A percentile compares a stretch with the other conserved stretches of the same genome.
Conservation (phyloP, 2,113 vertebrate genomes). For the Dasyprocta punctata region DNA sequence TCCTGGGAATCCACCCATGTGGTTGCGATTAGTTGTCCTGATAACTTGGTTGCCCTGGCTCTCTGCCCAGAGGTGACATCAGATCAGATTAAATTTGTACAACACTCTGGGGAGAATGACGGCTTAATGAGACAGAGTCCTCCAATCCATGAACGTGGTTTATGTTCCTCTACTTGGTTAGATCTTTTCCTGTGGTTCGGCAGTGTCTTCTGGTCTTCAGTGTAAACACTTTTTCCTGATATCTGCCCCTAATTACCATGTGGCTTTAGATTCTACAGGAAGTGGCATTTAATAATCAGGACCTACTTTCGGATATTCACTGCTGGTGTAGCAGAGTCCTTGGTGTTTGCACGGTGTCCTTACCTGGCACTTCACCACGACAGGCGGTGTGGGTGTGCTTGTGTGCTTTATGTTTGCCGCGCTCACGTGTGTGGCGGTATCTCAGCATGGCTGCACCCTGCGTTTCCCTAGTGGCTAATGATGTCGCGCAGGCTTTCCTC, state of each 20-base stretch:
- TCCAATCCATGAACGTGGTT: not conserved
- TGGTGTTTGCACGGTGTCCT: not conserved
- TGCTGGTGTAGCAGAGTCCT: not conserved
- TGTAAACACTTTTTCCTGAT: not conserved
- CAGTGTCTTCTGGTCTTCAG: not conserved
- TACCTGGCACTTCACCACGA: not conserved
- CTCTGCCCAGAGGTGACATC: not conserved
- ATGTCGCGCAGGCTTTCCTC: not conserved
- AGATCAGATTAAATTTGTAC: not conserved
- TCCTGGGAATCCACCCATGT: too few relatives aligned
- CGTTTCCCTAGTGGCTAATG: not conserved
- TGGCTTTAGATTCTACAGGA: too few relatives aligned
- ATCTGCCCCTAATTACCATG: too few relatives aligned
- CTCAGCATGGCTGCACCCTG: not conserved
- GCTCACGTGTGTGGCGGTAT: fast-evolving
- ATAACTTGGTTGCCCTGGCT: not conserved
- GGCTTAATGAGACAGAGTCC: too few relatives aligned
- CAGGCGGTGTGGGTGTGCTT: not conserved
- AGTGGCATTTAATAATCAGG: not conserved
- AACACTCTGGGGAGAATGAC: not conserved
- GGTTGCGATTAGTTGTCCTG: not conserved
- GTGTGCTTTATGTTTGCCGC: not conserved
- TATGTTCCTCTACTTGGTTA: too few relatives aligned
- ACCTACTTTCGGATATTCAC: not conserved
- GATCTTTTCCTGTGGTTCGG: not conserved